Evolutionary conservation across 2,888 invertebrate genomes (phyloP).

Genomic region (Sinodicranocentrus sp.): DNA sequence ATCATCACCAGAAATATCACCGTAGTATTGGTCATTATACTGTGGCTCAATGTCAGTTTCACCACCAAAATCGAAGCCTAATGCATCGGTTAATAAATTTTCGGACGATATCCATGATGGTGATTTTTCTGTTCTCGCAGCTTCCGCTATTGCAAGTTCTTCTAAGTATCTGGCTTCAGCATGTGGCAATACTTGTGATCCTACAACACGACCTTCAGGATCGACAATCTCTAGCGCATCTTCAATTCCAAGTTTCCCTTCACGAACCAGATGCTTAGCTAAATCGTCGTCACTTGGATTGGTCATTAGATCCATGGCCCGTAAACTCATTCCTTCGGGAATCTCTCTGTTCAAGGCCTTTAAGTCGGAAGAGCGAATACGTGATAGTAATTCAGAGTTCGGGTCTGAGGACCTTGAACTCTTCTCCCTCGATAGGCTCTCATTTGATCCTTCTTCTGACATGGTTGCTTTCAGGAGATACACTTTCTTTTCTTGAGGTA

Average conservation of each 20-base stretch:
- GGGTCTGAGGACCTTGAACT: not conserved
- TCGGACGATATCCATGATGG: slow-evolving; percentile 10
- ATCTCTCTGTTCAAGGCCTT: slow-evolving; percentile 8
- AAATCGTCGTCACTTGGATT: slow-evolving; percentile 48
- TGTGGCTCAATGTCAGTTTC: no score
- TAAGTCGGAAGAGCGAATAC: not conserved
- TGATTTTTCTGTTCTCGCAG: slow-evolving; percentile 5
- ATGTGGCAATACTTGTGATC: slow-evolving; percentile 49
- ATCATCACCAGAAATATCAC: no score
- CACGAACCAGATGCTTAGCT: slow-evolving; percentile 46
- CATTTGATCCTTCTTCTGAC: slow-evolving; percentile 16
- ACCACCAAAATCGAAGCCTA: no score
- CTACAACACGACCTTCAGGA: slow-evolving; percentile 40
- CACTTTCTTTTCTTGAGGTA: no score
- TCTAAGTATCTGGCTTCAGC: slow-evolving; percentile 38
- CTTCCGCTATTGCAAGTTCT: slow-evolving; percentile 42
- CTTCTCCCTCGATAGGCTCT: not conserved
- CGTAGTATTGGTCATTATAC: no score
- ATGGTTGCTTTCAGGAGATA: slow-evolving; percentile 11
- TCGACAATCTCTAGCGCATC: slow-evolving; percentile 52
- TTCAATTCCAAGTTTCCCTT: slow-evolving; percentile 46
- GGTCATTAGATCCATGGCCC: slow-evolving; percentile 37
- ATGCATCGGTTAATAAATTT: not conserved
- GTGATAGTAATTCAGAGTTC: not conserved
- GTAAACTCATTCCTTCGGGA: slow-evolving; percentile 46